These are phyloP conservation scores for Saccostrea echinata DNA, from an alignment of 1,140 invertebrate species.

Conservation along the genomic window DNA sequence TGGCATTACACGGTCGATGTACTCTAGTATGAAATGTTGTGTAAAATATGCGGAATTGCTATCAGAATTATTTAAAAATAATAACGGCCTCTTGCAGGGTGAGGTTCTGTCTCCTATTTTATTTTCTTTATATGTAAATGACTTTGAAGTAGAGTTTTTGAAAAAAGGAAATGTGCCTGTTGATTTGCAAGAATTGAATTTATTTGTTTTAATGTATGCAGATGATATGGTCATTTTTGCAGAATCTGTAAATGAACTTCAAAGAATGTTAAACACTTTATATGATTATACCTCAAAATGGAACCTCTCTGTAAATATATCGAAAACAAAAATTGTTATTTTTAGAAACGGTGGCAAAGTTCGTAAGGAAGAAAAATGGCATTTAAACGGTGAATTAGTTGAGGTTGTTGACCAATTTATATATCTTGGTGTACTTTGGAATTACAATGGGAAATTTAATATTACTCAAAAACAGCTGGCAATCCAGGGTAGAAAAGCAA, in stretches of 20 bases:
- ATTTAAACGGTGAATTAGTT: slow-evolving; percentile 31
- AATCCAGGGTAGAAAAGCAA: slow-evolving; percentile 45
- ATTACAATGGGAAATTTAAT: slow-evolving; percentile 49
- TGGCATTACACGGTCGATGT: too few relatives aligned
- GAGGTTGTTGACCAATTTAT: slow-evolving; percentile 52
- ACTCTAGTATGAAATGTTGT: too few relatives aligned
- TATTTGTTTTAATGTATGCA: slow-evolving; percentile 6
- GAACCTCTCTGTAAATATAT: slow-evolving; percentile 23
- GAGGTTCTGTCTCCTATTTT: not conserved
- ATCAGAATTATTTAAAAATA: too few relatives aligned
- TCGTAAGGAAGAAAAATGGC: slow-evolving; percentile 38
- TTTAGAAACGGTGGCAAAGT: slow-evolving; percentile 27
- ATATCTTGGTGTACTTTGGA: slow-evolving; percentile 50
- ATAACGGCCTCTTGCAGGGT: not conserved
- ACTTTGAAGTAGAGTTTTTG: not conserved
- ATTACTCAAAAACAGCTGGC: slow-evolving; percentile 26
- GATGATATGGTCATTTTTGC: not conserved
- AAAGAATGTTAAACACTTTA: not conserved
- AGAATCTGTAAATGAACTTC: not conserved
- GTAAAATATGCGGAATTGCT: too few relatives aligned
- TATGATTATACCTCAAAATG: slow-evolving; percentile 20
- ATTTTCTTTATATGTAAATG: not conserved
- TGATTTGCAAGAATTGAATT: not conserved
- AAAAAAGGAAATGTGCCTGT: not conserved
- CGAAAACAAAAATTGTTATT: slow-evolving; percentile 45